Evolutionary conservation across 2,888 invertebrate species (phyloP).

Genomic region (Ochlodes sylvanus): DNA sequence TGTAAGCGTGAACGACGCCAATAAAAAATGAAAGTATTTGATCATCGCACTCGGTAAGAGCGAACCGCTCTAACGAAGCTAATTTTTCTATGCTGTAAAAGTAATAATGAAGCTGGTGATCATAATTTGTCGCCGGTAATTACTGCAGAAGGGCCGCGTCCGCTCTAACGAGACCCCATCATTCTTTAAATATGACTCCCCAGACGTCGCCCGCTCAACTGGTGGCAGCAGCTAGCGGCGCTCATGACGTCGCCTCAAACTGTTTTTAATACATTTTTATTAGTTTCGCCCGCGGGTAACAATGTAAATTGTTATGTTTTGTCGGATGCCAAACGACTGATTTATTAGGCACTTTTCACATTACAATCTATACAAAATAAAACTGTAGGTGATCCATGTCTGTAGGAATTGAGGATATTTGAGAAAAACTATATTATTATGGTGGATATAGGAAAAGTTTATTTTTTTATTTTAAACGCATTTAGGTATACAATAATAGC

Average conservation of each 20-base stretch:
- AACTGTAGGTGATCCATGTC: too few species aligned
- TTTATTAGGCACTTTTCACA: too few species aligned
- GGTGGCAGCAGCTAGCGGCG: conserved; percentile 8
- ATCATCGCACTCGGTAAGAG: conserved; percentile 34
- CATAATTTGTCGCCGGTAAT: conserved; percentile 52
- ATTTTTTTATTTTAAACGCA: too few species aligned
- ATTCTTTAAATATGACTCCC: conserved; percentile 28
- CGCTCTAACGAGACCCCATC: conserved; percentile 39
- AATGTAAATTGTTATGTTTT: too few species aligned
- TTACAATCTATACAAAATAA: too few species aligned
- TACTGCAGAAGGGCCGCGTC: conserved; percentile 40
- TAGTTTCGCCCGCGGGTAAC: too few species aligned
- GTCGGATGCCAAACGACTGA: too few species aligned
- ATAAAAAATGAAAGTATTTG: conserved; percentile 36
- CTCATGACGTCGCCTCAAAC: neutral
- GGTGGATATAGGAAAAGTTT: too few species aligned
- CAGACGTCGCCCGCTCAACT: conserved; percentile 23
- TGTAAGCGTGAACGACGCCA: conserved; percentile 1
- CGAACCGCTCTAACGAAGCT: conserved; percentile 45
- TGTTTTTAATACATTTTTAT: too few species aligned
- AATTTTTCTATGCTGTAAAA: conserved; percentile 44
- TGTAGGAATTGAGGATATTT: too few species aligned
- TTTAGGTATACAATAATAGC: too few species aligned
- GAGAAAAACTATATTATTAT: too few species aligned
- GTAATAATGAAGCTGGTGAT: conserved; percentile 51